These are phyloP conservation scores for Pelodiscus sinensis DNA, from an alignment of 2,113 vertebrate species.

Conservation along the genomic window DNA sequence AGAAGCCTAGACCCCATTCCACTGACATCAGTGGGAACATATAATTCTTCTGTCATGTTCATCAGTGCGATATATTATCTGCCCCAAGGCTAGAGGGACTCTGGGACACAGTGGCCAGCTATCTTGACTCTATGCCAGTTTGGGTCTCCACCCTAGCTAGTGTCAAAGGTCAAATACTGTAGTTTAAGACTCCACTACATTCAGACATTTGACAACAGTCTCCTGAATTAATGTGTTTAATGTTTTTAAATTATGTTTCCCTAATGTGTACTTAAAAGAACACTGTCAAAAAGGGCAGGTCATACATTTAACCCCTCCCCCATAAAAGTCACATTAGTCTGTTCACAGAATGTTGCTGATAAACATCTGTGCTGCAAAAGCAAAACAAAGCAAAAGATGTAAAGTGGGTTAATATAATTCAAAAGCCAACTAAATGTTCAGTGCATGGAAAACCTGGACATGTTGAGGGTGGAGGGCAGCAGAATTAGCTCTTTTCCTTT, in stretches of 20 bases:
- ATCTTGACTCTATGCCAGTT: not conserved
- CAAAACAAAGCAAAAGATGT: conserved; percentile 11
- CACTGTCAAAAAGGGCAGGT: not conserved
- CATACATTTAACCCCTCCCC: not conserved
- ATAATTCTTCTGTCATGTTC: not conserved
- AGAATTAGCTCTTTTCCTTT: not conserved
- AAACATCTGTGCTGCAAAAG: conserved; percentile 29
- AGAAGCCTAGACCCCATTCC: not conserved
- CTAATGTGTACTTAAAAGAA: not conserved
- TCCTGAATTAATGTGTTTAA: not conserved
- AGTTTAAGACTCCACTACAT: not conserved
- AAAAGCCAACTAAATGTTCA: not conserved
- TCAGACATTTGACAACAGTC: not conserved
- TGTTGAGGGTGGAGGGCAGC: fast-evolving
- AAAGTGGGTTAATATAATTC: not conserved
- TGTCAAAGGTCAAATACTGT: not conserved
- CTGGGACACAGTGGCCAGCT: not conserved
- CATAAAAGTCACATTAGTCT: conserved; percentile 8
- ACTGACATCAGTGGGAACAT: not conserved
- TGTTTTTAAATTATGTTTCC: not conserved
- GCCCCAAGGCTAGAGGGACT: not conserved
- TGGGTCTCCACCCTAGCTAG: not conserved
- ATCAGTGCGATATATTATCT: not conserved
- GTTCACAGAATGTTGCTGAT: conserved; percentile 7
- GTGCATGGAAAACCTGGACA: not conserved